Evolutionary conservation across 2,888 invertebrate genomes (phyloP), one percentile per base, ranked within the genome.

Genomic region (Sicus ferrugineus): DNA sequence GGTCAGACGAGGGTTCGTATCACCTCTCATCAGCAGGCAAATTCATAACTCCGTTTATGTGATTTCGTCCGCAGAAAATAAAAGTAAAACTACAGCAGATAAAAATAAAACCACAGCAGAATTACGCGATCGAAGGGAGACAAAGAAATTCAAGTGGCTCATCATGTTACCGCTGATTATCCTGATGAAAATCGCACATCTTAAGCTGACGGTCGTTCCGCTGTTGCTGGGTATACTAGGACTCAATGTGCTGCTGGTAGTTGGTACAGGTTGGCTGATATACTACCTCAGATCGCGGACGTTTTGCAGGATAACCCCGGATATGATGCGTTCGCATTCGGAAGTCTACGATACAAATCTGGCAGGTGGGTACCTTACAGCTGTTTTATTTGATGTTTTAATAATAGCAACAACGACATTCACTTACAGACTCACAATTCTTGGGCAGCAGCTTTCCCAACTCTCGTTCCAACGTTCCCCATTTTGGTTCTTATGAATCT

Each of bases 271-370:
- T 61, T 83, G 84, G 81, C 77, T 85, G 1, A 81, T 84, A 68
- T 80, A 85, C 75, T 84, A 84, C 70, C 74, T 85, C 1, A 83
- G 84, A 69, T 81, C 78, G 66, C 84, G 83, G 73, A 85, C 84
- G 1, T 70, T 84, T 19, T 85, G 84, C 74, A 83, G 82, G 74
- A 83, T 84, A 67, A 83, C 84, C 67, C 84, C 84, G 11, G 83
- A 84, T 38, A 63, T 83, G 70, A 79, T 84, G 71, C 84, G 84
- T 64, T 73, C 81, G 3, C 84, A 84, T 68, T 83, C 84, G 38
- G 84, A 84, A 72, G 80, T 81, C 54, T 84, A 82, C 69, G 83
- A 84, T 69, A 79, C 82, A 4, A 83, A 83, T 73, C 83, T 84
- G 16, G 70, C 78, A 72, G 80, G 80, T 80, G 73, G 73, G 75